Evolutionary conservation across 2,797 vertebrate genomes (phyloP).

Genomic region (Botia kubotai): DNA sequence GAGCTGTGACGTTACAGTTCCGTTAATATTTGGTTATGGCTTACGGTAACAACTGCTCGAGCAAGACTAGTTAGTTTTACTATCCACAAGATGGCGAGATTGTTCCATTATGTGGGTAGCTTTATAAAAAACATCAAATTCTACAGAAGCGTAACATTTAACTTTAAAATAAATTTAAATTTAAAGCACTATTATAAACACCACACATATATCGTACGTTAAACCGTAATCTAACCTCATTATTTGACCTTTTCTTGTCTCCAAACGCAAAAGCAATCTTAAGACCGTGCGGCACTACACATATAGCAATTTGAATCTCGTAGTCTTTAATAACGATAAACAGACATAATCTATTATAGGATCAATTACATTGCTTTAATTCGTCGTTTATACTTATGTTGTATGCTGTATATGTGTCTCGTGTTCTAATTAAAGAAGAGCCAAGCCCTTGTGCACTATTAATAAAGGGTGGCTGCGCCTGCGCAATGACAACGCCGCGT

Average conservation of each 20-base stretch:
- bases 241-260: not conserved
- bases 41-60: not conserved
- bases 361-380: not conserved
- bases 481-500: not conserved
- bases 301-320: not conserved
- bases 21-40: not conserved
- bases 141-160: not conserved
- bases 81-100: slow-evolving; percentile 32
- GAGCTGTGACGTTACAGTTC: not conserved
- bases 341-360: not conserved
- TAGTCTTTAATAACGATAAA: not conserved
- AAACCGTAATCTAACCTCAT: not conserved
- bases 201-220: not conserved
- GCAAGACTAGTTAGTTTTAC: not conserved
- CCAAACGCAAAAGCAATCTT: not conserved
- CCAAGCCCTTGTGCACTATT: slow-evolving; percentile 23
- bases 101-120: too few species aligned
- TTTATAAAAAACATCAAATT: not conserved
- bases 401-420: not conserved
- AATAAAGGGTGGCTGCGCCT: slow-evolving; percentile 19
- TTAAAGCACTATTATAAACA: not conserved
- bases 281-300: not conserved
- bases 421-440: not conserved
- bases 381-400: not conserved
- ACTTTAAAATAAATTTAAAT: too few species aligned